Evolutionary conservation across 2,113 vertebrate genomes (phyloP), one percentile per base, ranked within the genome.

Genomic region (Pseudorhombus dupliciocellatus): DNA sequence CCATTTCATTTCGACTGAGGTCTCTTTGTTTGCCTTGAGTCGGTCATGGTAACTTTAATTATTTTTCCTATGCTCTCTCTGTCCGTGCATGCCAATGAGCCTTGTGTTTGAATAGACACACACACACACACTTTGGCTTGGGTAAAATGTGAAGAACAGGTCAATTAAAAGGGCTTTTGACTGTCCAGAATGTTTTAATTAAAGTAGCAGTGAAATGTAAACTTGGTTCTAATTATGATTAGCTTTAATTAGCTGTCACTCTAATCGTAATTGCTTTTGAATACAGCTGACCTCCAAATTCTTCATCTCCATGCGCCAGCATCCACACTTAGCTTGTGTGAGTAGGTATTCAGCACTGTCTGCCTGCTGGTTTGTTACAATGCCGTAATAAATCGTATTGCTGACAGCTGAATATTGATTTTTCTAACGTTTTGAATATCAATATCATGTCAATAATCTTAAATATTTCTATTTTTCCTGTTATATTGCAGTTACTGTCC

Each of bases 221-320:
- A 93, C 91, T 87, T 73, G 73, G 4, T 76, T 84, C 80, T 91
- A 88, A 92, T 92, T 92, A 93, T 92, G 91, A 92, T 92, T 91
- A 86, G 89, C 86, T 74, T 88, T 91, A 92, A 93, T 93, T 90
- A 92, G 91, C 92, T 89, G 92, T 93, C 92, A 89, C 63, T 88
- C 74, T 90, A 87, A 91, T 88, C 74, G 31, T 92, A 91, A 92
- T 92, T 91, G 89, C 91, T 89, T 92, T 73, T 87, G 89, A 90
- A 88, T 76, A 79, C 54, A 65, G 76, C 89, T 88, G 89, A 92
- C 89, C 89, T 74, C 75, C 61, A 77, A 65, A 82, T 30, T 50
- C 67, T 75, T 80, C 69, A 59, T 80, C 75, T 84, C 64, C 61
- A 34, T 24, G 42, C 62, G 50, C 34, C 48, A 22, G 7, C 42